A percentile compares a stretch with the other conserved stretches of the same genome.
Evolutionary conservation across 2,888 invertebrate species (phyloP).

Genomic region (Xanthorhoe spadicearia): DNA sequence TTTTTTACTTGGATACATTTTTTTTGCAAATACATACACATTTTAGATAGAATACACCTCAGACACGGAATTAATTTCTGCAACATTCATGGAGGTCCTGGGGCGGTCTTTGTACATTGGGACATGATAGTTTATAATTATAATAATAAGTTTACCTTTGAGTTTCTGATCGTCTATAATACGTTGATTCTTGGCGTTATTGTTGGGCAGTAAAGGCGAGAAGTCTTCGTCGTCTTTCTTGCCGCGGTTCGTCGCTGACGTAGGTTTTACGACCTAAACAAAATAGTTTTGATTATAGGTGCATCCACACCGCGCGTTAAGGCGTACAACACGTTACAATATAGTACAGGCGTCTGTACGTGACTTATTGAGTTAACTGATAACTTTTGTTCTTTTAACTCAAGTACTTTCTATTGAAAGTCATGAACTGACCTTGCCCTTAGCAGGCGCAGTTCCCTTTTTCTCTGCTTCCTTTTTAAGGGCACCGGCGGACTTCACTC

Average conservation of each 20-base stretch:
- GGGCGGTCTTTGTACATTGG: too few species aligned
- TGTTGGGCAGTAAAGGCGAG: conserved; percentile 90
- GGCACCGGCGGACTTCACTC: conserved; percentile 85
- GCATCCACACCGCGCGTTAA: too few species aligned
- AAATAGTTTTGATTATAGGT: background rate
- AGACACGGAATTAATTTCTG: too few species aligned
- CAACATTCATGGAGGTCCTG: too few species aligned
- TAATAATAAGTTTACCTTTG: conserved; percentile 78
- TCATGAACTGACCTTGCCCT: conserved; percentile 78
- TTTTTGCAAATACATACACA: too few species aligned
- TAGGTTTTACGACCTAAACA: conserved; percentile 66
- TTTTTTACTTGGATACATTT: background rate
- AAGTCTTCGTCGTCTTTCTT: conserved; percentile 95
- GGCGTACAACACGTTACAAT: too few species aligned
- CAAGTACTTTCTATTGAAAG: too few species aligned
- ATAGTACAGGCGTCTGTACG: too few species aligned
- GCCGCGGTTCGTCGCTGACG: conserved; percentile 73
- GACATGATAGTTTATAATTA: too few species aligned
- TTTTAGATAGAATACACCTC: too few species aligned
- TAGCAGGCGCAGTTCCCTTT: conserved; percentile 75
- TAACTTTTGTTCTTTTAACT: too few species aligned
- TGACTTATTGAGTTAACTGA: too few species aligned
- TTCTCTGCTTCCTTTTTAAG: conserved; percentile 81
- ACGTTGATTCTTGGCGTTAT: conserved; percentile 96
- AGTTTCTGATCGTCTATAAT: conserved; percentile 97